These are phyloP conservation scores for Hozukius guyotensis DNA, from an alignment of 2,797 vertebrate species.

Conservation along the genomic window DNA sequence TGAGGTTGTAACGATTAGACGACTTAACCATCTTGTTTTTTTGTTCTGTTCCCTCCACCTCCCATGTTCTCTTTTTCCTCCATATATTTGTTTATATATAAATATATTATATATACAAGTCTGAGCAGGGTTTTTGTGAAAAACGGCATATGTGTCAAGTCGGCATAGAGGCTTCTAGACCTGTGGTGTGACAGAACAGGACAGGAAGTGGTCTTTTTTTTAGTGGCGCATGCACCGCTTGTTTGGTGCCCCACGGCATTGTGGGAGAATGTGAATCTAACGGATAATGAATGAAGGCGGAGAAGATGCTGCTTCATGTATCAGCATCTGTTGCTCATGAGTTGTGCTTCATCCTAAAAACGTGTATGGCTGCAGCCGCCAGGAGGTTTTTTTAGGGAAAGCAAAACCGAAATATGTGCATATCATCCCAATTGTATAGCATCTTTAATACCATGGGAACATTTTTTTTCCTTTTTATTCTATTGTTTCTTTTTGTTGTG, in stretches of 20 bases:
- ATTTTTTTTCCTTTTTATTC: constrained; percentile 80
- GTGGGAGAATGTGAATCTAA: constrained; percentile 84
- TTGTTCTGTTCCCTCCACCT: constrained; percentile 76
- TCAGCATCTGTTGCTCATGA: constrained; percentile 63
- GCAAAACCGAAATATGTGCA: constrained; percentile 92
- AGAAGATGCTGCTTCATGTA: constrained; percentile 80
- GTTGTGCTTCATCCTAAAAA: constrained; percentile 50
- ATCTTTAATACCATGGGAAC: constrained; percentile 97
- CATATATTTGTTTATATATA: constrained; percentile 78
- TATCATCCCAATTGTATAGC: constrained; percentile 98
- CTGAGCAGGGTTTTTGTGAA: constrained; percentile 79
- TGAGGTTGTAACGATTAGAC: constrained; percentile 88
- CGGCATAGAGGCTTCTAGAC: constrained; percentile 82
- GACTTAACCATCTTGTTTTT: constrained; percentile 85
- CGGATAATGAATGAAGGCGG: constrained; percentile 78
- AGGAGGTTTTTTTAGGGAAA: constrained; percentile 70
- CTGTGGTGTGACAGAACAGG: constrained; percentile 74
- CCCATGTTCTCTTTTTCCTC: constrained; percentile 72
- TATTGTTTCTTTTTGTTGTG: constrained; percentile 69
- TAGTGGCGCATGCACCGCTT: constrained; percentile 63
- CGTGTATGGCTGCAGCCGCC: constrained; percentile 67
- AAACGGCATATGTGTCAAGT: constrained; percentile 82
- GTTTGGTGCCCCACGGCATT: constrained; percentile 78
- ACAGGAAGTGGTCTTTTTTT: constrained; percentile 73
- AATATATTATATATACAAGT: constrained; percentile 79